Evolutionary conservation across 2,113 vertebrate genomes (phyloP).

Genomic region (Mionectes macconnelli): DNA sequence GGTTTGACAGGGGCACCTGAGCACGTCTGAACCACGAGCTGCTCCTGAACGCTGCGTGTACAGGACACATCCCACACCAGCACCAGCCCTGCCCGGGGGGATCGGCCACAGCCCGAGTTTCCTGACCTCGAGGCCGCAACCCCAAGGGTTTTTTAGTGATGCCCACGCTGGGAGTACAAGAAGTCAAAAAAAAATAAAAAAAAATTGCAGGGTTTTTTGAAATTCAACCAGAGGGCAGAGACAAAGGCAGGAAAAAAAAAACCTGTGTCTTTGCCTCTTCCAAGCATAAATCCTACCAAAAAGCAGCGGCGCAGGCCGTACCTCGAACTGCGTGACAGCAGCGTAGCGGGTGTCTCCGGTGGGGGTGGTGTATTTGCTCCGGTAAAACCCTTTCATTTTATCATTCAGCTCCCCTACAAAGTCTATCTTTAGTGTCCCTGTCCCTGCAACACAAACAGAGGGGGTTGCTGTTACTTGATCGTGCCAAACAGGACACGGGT

Average conservation of each 20-base stretch:
- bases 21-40: background rate
- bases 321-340: slow-evolving; percentile 99
- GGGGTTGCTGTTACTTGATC: background rate
- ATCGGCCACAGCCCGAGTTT: background rate
- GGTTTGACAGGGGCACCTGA: background rate
- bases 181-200: background rate
- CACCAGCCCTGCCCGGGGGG: background rate
- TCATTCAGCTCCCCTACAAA: slow-evolving; percentile 98
- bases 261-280: background rate
- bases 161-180: background rate
- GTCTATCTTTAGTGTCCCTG: slow-evolving; percentile 91
- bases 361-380: slow-evolving; percentile 91
- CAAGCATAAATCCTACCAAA: background rate
- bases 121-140: background rate
- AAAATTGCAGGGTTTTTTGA: background rate
- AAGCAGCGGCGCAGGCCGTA: slow-evolving; percentile 14
- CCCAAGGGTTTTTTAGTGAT: background rate
- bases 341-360: slow-evolving; percentile 90
- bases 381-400: slow-evolving; percentile 99
- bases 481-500: background rate
- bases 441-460: slow-evolving; percentile 75
- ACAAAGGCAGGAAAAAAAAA: background rate
- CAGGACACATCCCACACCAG: background rate
- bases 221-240: background rate
- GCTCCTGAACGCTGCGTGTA: background rate